Base-by-base conservation (phyloP, 2,113 vertebrate genomes). In the Toxotes chatareus region DNA sequence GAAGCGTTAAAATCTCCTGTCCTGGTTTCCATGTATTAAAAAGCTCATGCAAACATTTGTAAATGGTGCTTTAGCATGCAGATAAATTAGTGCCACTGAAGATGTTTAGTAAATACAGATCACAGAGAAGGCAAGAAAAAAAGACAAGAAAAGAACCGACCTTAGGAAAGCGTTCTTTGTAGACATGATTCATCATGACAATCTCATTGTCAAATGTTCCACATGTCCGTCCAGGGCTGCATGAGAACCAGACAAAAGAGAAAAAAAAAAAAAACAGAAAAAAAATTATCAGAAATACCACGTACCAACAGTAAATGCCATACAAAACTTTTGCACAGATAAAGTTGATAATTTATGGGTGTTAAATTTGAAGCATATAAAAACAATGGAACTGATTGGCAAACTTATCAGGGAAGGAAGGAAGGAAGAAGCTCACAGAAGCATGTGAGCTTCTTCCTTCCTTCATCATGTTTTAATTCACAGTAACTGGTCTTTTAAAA, bases 121-220 rank as follows among this genome's bases (percentile, higher is more conserved):
- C 27, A 59, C 4, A 79, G 21, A 31, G 11, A 27, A 3, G 19
- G 3, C 21, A 11, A 6, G 23, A n/a, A 10, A 47, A 57, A n/a
- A 16, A 36, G 4, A 1, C 3, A 23, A 53, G 1, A 44, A 51
- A n/a, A 51, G 7, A 1, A 17, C 10, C 1, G 13, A 46, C 98
- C 97, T 98, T 99, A 4, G 98, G 98, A 88, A 99, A 99, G 38
- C 98, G 94, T 84, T 99, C 98, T 89, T 97, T 97, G 94, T 99
- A 99, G 79, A 99, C 97, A 1, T 99, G 97, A 88, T 99, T 99
- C 97, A 99, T 98, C 98, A 99, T 98, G 84, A 98, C 95, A 32
- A 98, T 96, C 91, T 99, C 98, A 10, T 98, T 98, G 91, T 99
- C 98, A 62, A 98, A 97, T n/a, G 92, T 95, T 71, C 96, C 96